Evolutionary conservation across 2,797 vertebrate genomes (phyloP).

Genomic region (Periophthalmus magnuspinnatus): DNA sequence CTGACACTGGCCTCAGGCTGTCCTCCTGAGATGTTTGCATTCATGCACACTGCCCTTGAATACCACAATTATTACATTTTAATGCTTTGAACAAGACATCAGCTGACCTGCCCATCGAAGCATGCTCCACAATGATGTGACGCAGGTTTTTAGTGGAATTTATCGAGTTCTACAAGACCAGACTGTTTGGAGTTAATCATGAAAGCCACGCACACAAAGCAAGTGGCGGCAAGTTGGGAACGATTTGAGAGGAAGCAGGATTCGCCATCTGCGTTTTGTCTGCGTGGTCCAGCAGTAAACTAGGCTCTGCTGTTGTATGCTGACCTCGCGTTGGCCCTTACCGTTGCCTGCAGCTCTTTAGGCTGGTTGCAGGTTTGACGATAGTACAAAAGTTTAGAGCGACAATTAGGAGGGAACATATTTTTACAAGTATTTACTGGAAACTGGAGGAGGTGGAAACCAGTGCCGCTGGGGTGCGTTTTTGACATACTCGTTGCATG

Average conservation of each 20-base stretch:
- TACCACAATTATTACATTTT: slow-evolving; percentile 25
- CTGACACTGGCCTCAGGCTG: slow-evolving; percentile 58
- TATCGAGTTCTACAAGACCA: slow-evolving; percentile 41
- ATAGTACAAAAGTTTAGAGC: slow-evolving; percentile 8
- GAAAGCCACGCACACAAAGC: slow-evolving; percentile 40
- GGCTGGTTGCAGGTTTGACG: slow-evolving; percentile 34
- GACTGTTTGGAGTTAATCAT: slow-evolving; percentile 51
- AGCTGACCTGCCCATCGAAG: slow-evolving; percentile 40
- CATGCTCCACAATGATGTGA: slow-evolving; percentile 41
- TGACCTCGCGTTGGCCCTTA: slow-evolving; percentile 70
- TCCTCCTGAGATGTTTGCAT: slow-evolving; percentile 21
- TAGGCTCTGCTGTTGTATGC: slow-evolving; percentile 44
- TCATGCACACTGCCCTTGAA: slow-evolving; percentile 48
- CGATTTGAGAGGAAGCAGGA: slow-evolving; percentile 50
- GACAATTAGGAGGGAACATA: background rate
- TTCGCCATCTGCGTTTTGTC: slow-evolving; percentile 44
- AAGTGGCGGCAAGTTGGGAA: slow-evolving; percentile 48
- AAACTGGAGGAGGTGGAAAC: slow-evolving; percentile 20
- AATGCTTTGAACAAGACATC: slow-evolving; percentile 29
- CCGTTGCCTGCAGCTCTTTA: slow-evolving; percentile 43
- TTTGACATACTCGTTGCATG: slow-evolving; percentile 5
- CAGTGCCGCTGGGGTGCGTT: slow-evolving; percentile 22
- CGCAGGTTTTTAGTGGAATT: slow-evolving; percentile 32
- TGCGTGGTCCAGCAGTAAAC: slow-evolving; percentile 59
- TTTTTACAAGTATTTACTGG: slow-evolving; percentile 25